phyloP scores from a whole-genome alignment of 2,113 vertebrate species.

The cat (Felis catus) region F.catus_Fca126_mat1.0 CM031414.1:29112001-29112500 shows the following conservation, averaged over 20 bases:
- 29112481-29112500: accelerated
- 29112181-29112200: neutral
- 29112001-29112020: neutral
- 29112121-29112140: neutral
- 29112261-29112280: neutral
- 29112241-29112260: neutral
- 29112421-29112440: neutral
- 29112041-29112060: neutral
- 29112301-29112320: neutral
- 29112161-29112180: neutral
- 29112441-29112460: neutral
- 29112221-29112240: neutral
- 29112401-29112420: neutral
- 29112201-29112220: neutral
- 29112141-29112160: neutral
- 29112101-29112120: neutral
- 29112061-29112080: neutral
- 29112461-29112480: neutral
- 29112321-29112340: accelerated
- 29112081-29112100: neutral
- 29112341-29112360: neutral
- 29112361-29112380: neutral
- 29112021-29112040: neutral
- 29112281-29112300: neutral
- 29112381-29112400: neutral